Evolutionary conservation across 1,140 invertebrate species (phyloP).

Genomic region (Neodiprion virginianus): DNA sequence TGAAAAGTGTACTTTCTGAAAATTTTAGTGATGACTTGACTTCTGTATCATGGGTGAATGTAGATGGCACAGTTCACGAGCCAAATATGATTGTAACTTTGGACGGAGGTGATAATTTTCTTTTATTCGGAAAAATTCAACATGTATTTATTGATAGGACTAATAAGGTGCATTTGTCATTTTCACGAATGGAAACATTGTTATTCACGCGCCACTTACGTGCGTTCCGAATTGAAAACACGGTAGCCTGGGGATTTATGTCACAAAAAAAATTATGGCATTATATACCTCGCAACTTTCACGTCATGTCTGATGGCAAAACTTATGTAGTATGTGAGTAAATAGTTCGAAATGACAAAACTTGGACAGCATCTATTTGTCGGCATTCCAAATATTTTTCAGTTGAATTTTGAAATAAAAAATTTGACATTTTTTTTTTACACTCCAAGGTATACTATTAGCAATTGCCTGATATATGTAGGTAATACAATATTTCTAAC

Average conservation of each 20-base stretch:
- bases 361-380: no score
- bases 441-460: no score
- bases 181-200: constrained; percentile 10
- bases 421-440: no score
- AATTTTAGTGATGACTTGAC: background rate
- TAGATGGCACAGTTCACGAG: constrained; percentile 12
- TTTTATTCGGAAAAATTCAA: constrained; percentile 17
- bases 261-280: background rate
- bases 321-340: no score
- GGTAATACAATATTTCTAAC: no score
- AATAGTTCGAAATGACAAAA: no score
- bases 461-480: no score
- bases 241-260: background rate
- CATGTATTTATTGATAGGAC: constrained; percentile 16
- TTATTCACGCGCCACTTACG: constrained; percentile 12
- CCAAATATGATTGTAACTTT: background rate
- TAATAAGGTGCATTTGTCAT: constrained; percentile 20
- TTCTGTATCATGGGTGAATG: background rate
- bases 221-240: constrained; percentile 11
- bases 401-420: no score
- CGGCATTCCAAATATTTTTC: no score
- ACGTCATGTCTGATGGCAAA: no score
- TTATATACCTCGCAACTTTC: no score
- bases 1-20: background rate
- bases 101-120: background rate